Conservation (phyloP, 1,140 invertebrate genomes). For the Olivierus martensii region DNA sequence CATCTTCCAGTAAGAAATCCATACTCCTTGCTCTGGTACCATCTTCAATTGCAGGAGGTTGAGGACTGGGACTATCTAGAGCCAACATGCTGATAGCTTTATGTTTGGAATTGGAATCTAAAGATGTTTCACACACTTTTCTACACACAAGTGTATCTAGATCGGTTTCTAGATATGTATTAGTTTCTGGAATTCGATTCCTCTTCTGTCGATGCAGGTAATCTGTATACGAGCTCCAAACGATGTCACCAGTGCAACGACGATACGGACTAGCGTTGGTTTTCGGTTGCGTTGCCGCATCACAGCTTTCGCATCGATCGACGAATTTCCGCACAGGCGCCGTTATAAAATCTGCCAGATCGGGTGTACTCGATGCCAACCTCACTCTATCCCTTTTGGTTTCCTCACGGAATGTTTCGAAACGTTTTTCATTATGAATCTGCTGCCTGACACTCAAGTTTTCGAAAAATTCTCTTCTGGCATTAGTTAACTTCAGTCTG, state of each 20-base stretch:
- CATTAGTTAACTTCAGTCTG: slow-evolving; percentile 5
- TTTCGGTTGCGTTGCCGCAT: neutral
- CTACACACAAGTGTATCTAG: slow-evolving; percentile 42
- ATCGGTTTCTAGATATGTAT: slow-evolving; percentile 68
- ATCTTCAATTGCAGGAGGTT: neutral
- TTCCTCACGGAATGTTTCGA: slow-evolving; percentile 8
- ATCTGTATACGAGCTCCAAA: slow-evolving; percentile 12
- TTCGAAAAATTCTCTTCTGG: slow-evolving; percentile 13
- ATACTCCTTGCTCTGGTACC: slow-evolving; percentile 59
- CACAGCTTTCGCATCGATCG: slow-evolving; percentile 1
- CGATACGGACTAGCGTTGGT: slow-evolving; percentile 7
- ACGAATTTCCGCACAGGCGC: slow-evolving; percentile 10
- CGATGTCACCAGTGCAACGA: slow-evolving; percentile 13
- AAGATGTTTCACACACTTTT: no score
- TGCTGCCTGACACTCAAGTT: neutral
- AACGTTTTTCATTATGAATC: neutral
- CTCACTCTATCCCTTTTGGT: slow-evolving; percentile 9
- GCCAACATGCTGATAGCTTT: neutral
- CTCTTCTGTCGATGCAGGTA: slow-evolving; percentile 1
- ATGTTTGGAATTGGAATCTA: neutral
- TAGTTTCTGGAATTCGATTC: neutral
- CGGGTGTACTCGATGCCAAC: slow-evolving; percentile 12
- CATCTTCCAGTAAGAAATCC: slow-evolving; percentile 83
- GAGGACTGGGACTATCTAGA: neutral
- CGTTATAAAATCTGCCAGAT: slow-evolving; percentile 10